Base-by-base conservation (phyloP, 2,113 vertebrate species). In the Ciconia boyciana region DNA sequence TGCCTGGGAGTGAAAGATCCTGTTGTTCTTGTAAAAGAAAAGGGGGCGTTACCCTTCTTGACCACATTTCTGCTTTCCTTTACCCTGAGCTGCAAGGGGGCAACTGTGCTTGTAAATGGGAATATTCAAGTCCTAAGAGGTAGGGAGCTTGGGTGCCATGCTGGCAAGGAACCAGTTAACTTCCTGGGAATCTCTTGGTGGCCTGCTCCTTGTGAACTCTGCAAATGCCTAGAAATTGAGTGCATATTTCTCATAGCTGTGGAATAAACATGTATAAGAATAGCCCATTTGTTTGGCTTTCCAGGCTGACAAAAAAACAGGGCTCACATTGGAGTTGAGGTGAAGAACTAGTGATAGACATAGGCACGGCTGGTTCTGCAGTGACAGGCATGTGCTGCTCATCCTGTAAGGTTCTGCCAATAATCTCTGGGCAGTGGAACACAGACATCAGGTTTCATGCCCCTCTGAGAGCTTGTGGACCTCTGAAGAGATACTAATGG, bases 281-380 rank as follows among this genome's bases (percentile, higher is more conserved):
- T 96, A 97, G 92, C 43, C 70, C 39, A 83, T 94, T 97, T 25
- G 52, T 95, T 92, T 96, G 79, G 76, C 96, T 97, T 97, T 96
- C 78, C 90, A 90, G 83, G 80, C 78, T 9, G 18, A 80, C 54
- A 87, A 84, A 97, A 87, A 88, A 76, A 4, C 18, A 78, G 68
- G 80, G 49, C 58, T 96, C 70, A 76, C 16, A 18, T 8, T 71
- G 39, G 44, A 74, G 87, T 12, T 89, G 91, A 78, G 70, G 34
- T 83, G 92, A 95, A 93, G 88, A 93, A 54, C 70, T 77, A 65
- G 43, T 41, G 91, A 83, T 54, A 77, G 68, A 39, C 8, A 1
- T 70, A 66, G 54, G 48, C 36, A 32, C 4, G n/a, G 57, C 72
- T 74, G n/a, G 29, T 88, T 75, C 87, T 87, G 80, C 75, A 93